Evolutionary conservation across 2,113 vertebrate genomes (phyloP), one percentile per base, ranked within the genome.

Genomic region (Eublepharis macularius): DNA sequence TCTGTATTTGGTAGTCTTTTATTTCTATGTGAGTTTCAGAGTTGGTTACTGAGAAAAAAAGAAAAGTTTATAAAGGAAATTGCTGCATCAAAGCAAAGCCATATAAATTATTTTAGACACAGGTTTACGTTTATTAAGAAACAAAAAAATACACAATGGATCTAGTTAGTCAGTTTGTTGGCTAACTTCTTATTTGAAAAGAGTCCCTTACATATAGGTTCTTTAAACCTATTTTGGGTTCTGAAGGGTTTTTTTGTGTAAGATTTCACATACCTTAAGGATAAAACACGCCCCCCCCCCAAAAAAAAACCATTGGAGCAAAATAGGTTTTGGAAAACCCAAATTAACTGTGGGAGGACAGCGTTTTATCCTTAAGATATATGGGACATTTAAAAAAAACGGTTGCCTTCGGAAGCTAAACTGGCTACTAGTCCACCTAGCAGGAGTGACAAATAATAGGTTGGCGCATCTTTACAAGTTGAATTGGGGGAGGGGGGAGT

Each of bases 1-100:
- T 51, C 66, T 83, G 83, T 82, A 76, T 83, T 47, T 85, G 36
- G 49, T 51, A 73, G 85, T 45, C 47, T 90, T 91, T 80, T 80
- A 32, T 91, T 90, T 81, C 75, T 68, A 2, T 0, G 0, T 45
- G 21, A 51, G 77, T 39, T 78, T 86, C 87, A 84, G 65, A 89
- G 57, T 26, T 84, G 9, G 63, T 47, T 66, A 14, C 60, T 0
- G 39, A 75, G n/a, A 82, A 89, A 91, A 89, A 91, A 84, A 11
- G 6, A 51, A 87, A 88, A 19, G 32, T 80, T 83, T 85, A 74
- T 0, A 3, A 84, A 74, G 2, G 4, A 92, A 93, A 88, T 10
- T 17, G 85, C 1, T 84, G 26, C 49, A 75, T 76, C 32, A 83
- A 81, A 92, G 63, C 49, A 81, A 88, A 76, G 2, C 0, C 24